Percentiles rank a stretch among this genome's conserved stretches.
Conservation (phyloP, 2,797 vertebrate genomes). For the Podarcis lilfordi region DNA sequence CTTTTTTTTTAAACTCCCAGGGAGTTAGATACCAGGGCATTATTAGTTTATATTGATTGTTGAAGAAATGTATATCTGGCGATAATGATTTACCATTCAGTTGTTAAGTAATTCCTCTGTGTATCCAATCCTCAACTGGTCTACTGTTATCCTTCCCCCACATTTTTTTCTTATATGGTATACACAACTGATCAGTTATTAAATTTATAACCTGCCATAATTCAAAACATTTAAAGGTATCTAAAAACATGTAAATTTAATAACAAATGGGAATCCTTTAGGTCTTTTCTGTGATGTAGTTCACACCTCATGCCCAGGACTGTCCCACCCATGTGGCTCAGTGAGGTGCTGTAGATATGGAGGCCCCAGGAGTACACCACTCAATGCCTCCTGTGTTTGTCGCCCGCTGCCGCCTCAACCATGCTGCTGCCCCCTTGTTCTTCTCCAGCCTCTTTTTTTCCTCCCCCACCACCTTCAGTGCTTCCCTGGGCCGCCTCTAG, state of each 20-base stretch:
- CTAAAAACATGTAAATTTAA: too few species aligned
- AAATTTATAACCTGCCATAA: too few species aligned
- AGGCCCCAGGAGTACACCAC: too few species aligned
- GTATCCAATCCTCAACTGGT: background rate
- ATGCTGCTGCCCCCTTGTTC: too few species aligned
- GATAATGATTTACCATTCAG: background rate
- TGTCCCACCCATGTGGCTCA: too few species aligned
- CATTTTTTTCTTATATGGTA: background rate
- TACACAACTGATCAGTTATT: background rate
- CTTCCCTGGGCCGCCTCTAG: too few species aligned
- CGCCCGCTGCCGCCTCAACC: too few species aligned
- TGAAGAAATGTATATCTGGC: background rate
- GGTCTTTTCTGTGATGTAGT: background rate
- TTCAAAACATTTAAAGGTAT: too few species aligned
- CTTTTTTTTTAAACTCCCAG: background rate
- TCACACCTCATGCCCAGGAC: background rate
- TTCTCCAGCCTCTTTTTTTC: too few species aligned
- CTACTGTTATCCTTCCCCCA: background rate
- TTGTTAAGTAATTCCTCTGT: background rate
- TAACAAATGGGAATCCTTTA: background rate
- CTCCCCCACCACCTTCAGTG: too few species aligned
- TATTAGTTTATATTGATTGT: conserved; percentile 9
- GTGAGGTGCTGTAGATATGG: too few species aligned
- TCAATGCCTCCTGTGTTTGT: too few species aligned
- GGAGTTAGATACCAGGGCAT: background rate